Conservation (phyloP, 2,888 invertebrate species). For the Gastracanthus pulcherrimus region DNA sequence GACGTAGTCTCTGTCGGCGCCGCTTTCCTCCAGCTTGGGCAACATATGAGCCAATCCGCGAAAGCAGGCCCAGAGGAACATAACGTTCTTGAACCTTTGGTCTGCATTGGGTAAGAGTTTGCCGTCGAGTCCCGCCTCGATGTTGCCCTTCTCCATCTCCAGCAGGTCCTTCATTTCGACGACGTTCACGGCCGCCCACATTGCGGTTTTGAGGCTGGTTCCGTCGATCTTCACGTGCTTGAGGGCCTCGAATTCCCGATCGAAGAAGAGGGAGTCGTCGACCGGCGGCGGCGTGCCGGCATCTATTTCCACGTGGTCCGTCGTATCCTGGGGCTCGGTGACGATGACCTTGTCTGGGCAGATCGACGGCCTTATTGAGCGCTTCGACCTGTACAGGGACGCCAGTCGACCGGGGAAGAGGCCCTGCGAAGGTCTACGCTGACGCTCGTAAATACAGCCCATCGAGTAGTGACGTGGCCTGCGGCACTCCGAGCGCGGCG, state of each 20-base stretch:
- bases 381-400: conserved; percentile 68
- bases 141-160: conserved; percentile 68
- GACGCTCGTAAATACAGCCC: conserved; percentile 66
- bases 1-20: conserved; percentile 85
- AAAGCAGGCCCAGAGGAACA: conserved; percentile 89
- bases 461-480: conserved; percentile 67
- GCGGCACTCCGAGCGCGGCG: conserved; percentile 16
- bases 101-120: conserved; percentile 57
- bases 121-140: conserved; percentile 56
- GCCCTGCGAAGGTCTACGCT: conserved; percentile 58
- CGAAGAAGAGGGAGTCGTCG: conserved; percentile 74
- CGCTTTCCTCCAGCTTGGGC: conserved; percentile 82
- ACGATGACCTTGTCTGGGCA: conserved; percentile 62
- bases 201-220: conserved; percentile 67
- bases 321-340: conserved; percentile 33
- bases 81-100: conserved; percentile 79
- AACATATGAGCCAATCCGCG: conserved; percentile 85
- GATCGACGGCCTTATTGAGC: conserved; percentile 56
- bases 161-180: conserved; percentile 70
- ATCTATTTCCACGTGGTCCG: conserved; percentile 69
- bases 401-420: conserved; percentile 64
- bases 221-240: conserved; percentile 65
- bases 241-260: conserved; percentile 69
- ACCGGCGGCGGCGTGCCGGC: conserved; percentile 73
- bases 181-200: conserved; percentile 71